Evolutionary conservation across 2,113 vertebrate species (phyloP), one percentile per base, ranked within the genome.

Genomic region (Siniperca knerii): DNA sequence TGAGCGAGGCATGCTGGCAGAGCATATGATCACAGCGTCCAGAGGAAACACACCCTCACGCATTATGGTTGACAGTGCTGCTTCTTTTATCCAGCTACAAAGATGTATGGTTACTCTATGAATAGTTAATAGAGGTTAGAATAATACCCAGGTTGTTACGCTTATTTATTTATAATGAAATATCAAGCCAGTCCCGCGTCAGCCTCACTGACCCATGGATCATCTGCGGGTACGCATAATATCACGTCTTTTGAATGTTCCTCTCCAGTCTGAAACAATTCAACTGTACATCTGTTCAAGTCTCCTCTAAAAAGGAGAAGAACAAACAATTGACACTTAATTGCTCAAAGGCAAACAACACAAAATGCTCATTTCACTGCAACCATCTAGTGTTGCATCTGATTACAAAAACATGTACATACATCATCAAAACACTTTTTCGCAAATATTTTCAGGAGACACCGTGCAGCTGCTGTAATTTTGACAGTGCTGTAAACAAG

Each of bases 401-500:
- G 74, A 85, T 90, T 78, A 83, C 57, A 81, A 75, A 87, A 79
- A 81, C 65, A 37, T 10, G 69, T 46, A 48, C 46, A 61, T 50
- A 35, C 72, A 85, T 77, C 77, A 81, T 70, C 70, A 20, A 76
- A 75, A 74, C 80, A 58, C 18, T 75, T 60, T 74, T 73, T 57
- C 4, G 67, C 57, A 81, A 85, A 88, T 80, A 84, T 85, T 84
- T 86, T 81, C 73, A 68, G 75, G 64, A 88, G 55, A 62, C 54
- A 42, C 61, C 6, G 72, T 62, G 84, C 66, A 58, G 81, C 87
- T 82, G 87, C 66, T 90, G 75, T 64, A 68, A 68, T 70, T 77
- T 71, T 82, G 83, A 92, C 73, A 81, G 70, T 35, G 79, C 78
- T 83, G 84, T 92, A 92, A 93, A 93, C 90, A 90, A 86, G 83